A percentile compares a stretch with the other conserved stretches of the same genome.
These are phyloP conservation scores for Plotosus lineatus DNA, from an alignment of 2,113 vertebrate genomes.

Conservation along the genomic window DNA sequence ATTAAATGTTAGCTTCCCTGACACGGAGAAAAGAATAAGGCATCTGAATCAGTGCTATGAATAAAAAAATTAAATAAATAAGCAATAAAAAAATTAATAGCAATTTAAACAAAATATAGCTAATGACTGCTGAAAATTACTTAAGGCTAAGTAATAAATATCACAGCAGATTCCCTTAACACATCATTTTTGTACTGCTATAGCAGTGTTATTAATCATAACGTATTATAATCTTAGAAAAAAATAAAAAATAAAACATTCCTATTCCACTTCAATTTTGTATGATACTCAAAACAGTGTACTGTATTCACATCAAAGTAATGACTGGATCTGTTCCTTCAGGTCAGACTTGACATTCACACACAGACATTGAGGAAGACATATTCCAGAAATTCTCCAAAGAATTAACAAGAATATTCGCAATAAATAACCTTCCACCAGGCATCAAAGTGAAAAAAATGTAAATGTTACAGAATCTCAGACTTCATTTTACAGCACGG, in stretches of 20 bases:
- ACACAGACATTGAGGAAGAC: too few species aligned
- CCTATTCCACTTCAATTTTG: background rate
- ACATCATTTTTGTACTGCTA: background rate
- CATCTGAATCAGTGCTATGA: background rate
- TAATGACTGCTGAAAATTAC: background rate
- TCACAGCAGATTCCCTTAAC: background rate
- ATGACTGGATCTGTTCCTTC: background rate
- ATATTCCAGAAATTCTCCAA: too few species aligned
- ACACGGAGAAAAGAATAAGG: background rate
- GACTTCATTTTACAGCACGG: slow-evolving; percentile 77
- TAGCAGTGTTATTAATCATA: background rate
- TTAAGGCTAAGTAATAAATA: background rate
- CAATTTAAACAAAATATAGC: too few species aligned
- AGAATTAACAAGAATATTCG: too few species aligned
- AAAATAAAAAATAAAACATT: background rate
- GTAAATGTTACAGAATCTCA: background rate
- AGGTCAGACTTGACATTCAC: background rate
- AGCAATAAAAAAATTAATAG: too few species aligned
- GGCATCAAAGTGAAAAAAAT: background rate
- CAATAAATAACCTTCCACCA: slow-evolving; percentile 35
- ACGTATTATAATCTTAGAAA: background rate
- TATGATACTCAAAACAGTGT: background rate
- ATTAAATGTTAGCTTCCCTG: background rate
- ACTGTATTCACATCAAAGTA: background rate
- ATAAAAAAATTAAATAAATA: too few species aligned